Percentiles rank a stretch among this genome's conserved stretches.
phyloP scores from a whole-genome alignment of 2,113 vertebrate genomes.

The Gambusia affinis region DNA sequence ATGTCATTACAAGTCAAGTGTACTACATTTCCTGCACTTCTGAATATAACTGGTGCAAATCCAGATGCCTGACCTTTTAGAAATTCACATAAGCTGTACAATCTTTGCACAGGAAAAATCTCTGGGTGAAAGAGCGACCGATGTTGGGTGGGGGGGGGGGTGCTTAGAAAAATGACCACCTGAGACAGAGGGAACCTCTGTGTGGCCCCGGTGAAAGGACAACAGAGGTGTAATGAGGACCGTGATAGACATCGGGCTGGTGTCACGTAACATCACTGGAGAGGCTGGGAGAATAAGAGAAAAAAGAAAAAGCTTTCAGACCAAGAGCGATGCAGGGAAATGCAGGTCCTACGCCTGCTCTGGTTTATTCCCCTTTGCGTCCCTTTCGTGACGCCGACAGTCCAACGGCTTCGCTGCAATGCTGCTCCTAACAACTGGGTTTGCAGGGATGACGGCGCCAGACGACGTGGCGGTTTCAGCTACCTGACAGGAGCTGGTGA shows the following conservation, averaged over 20 bases:
- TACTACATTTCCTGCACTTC: constrained; percentile 14
- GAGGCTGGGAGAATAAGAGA: constrained; percentile 11
- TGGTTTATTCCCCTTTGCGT: constrained; percentile 41
- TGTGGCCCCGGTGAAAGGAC: constrained; percentile 53
- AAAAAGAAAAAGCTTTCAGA: constrained; percentile 5
- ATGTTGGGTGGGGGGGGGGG: background rate
- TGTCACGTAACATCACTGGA: constrained; percentile 58
- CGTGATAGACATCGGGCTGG: constrained; percentile 62
- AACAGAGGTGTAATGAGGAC: constrained; percentile 60
- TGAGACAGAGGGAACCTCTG: constrained; percentile 50
- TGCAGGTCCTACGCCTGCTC: constrained; percentile 16
- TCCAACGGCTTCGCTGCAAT: constrained; percentile 19
- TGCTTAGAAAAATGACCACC: constrained; percentile 10
- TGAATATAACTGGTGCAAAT: constrained; percentile 22
- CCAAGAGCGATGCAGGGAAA: constrained; percentile 34
- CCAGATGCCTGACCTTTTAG: constrained; percentile 44
- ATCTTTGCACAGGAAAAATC: constrained; percentile 9
- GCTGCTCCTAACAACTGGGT: constrained; percentile 48
- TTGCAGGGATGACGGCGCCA: constrained; percentile 46
- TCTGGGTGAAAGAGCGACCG: constrained; percentile 15
- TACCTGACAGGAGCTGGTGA: constrained; percentile 50
- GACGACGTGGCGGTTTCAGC: constrained; percentile 33
- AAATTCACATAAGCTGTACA: constrained; percentile 23
- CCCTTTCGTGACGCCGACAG: constrained; percentile 39
- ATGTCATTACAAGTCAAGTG: constrained; percentile 27